Percentiles rank a stretch among this genome's conserved stretches.
Evolutionary conservation across 1,140 invertebrate genomes (phyloP).

Genomic region (Lucilia sericata): DNA sequence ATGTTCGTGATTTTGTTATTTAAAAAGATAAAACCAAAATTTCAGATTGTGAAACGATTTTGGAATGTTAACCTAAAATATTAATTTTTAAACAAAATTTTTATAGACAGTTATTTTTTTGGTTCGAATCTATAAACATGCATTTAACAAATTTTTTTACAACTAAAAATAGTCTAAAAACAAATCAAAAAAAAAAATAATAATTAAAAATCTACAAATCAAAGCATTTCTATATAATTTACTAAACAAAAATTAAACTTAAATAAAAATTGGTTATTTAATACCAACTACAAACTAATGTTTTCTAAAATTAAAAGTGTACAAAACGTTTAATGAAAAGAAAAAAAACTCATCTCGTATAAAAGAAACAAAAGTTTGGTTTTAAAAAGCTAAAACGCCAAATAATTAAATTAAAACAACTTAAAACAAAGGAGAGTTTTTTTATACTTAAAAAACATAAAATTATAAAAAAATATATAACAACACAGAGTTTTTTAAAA

Average conservation of each 20-base stretch:
- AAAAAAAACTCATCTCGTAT: background rate
- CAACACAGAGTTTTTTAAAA: slow-evolving; percentile 4
- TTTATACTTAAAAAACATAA: background rate
- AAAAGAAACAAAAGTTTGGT: too few species aligned
- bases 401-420: background rate
- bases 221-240: background rate
- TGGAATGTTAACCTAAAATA: slow-evolving; percentile 48
- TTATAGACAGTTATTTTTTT: too few species aligned
- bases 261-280: too few species aligned
- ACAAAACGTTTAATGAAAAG: slow-evolving; percentile 2
- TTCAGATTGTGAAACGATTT: slow-evolving; percentile 38
- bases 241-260: slow-evolving; percentile 1
- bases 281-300: too few species aligned
- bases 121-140: background rate
- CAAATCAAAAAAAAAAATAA: background rate
- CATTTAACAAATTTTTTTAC: too few species aligned
- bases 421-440: background rate
- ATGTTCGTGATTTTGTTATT: background rate
- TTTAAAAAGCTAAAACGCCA: too few species aligned
- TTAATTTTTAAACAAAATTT: background rate
- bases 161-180: too few species aligned
- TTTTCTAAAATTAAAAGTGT: background rate
- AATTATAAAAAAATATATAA: slow-evolving; percentile 19
- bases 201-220: background rate
- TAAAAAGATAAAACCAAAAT: slow-evolving; percentile 5